A percentile compares a stretch with the other conserved stretches of the same genome.
phyloP scores from a whole-genome alignment of 2,113 vertebrate genomes.

The Antechinus stuartii region DNA sequence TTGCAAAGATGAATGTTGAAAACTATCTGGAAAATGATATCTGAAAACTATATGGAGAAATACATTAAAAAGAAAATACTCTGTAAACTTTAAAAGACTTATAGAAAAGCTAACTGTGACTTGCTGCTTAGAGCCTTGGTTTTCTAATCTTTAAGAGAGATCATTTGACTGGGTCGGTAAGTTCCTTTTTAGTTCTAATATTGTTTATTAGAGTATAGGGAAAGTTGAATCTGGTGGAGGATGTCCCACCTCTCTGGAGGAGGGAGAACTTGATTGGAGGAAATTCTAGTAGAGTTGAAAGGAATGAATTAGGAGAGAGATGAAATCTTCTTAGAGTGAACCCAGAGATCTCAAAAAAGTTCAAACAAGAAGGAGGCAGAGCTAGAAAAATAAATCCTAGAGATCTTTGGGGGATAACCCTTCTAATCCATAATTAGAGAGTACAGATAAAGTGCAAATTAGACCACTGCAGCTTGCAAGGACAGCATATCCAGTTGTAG shows the following conservation, averaged over 20 bases:
- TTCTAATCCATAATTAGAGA: conserved; percentile 60
- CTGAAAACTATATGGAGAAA: too few species aligned
- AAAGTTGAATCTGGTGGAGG: not conserved
- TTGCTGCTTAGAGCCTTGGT: not conserved
- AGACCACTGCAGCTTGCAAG: conserved; percentile 58
- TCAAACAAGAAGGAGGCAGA: conserved; percentile 27
- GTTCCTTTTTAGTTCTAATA: too few species aligned
- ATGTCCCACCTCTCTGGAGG: not conserved
- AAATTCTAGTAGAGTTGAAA: not conserved
- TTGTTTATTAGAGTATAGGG: too few species aligned
- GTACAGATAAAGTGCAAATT: conserved; percentile 66
- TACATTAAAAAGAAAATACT: too few species aligned
- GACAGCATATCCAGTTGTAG: conserved; percentile 45
- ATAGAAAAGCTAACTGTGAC: not conserved
- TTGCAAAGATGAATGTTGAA: too few species aligned
- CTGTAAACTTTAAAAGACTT: too few species aligned
- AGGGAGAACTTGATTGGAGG: not conserved
- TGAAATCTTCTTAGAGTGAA: not conserved
- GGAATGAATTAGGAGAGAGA: not conserved
- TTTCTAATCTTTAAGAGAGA: not conserved
- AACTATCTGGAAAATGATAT: too few species aligned
- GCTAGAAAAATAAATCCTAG: conserved; percentile 49
- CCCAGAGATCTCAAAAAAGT: not conserved
- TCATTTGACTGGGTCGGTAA: not conserved
- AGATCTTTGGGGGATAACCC: conserved; percentile 65